Evolutionary conservation across 1,140 invertebrate species (phyloP), one percentile per base, ranked within the genome.

Genomic region (Glomeris maerens): DNA sequence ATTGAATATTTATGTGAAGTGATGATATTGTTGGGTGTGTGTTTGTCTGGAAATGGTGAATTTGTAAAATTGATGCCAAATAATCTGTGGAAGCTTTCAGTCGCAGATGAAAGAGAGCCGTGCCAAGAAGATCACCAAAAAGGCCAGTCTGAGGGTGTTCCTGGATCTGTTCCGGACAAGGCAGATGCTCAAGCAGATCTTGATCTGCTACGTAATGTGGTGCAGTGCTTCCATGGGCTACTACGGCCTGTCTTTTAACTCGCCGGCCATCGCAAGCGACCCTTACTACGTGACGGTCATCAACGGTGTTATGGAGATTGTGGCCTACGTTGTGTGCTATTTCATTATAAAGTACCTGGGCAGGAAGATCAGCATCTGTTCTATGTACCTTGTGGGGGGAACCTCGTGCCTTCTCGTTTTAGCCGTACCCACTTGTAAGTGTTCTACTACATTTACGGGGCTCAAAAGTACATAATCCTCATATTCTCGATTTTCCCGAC

Each of bases 161-260:
- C 5, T 42, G 4, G 40, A 42, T 42, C 20, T 42, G 40, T 42
- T 42, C 17, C 5, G 40, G 17, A 42, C 40, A 7, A 10, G 17
- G 4, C 40, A 42, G 40, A 42, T 42, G 40, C 20, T 17, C 10
- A 42, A 42, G 25, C 40, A 25, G 5, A 42, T 42, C 40, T 21
- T 42, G 5, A 25, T 42, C 20, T 42, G 17, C 4, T 42, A 42
- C 17, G 20, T 42, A 10, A 42, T 17, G 4, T 42, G 40, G 40
- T 42, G 25, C 5, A 21, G 25, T 4, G 56, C 57, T n/a, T 54
- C 54, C 0, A 50, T 59, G 52, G 50, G 56, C 10, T 61, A 61
- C 39, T 61, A 61, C 31, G 60, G 60, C 25, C 38, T 61, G 17
- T 56, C 58, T 20, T 46, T 61, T 4, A 59, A 60, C 50, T 40